Base-by-base conservation (phyloP, 2,113 vertebrate species). In the Astur gentilis region DNA sequence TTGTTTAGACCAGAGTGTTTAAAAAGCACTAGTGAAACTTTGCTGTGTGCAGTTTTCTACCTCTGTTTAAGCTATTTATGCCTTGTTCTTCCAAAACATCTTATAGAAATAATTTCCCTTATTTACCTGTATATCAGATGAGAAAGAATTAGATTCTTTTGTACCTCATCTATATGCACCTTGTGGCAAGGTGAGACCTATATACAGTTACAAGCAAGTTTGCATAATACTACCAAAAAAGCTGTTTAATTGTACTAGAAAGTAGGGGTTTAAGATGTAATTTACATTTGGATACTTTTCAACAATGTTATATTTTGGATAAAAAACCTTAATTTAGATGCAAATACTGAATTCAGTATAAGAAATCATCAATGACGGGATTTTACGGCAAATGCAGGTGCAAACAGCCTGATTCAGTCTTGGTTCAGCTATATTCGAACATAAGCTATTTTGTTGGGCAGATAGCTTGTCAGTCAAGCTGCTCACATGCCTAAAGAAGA, bases 261-360 rank as follows among this genome's bases (percentile, higher is more conserved):
- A 70, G 12, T 25, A 8, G 0, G 4, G 0, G 2, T 19, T 66
- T 49, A 72, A 40, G 16, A 38, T 69, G 34, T 31, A n/a, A 16
- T 71, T 83, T 87, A 14, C 7, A 32, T 55, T 60, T 67, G 21
- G 27, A 34, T 42, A 61, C 34, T 75, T 93, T 65, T 73, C 44
- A 83, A 4, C 9, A 22, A 8, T 50, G 9, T 42, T 32, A 6
- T 15, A 60, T 62, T 47, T 62, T 32, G 25, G 5, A 49, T 70
- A n/a, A n/a, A 84, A 87, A 72, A 45, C 18, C 6, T 38, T 57
- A n/a, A 40, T n/a, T 91, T 64, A 27, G 3, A 6, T 69, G 12
- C 14, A 69, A 72, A 83, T 38, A 85, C 5, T 60, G 7, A 60
- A 79, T 64, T 80, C 0, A 1, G 4, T 36, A 1, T 32, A n/a